Percentiles rank a stretch among this genome's conserved stretches.
phyloP scores from a whole-genome alignment of 2,797 vertebrate genomes.

The Rhinogobio ventralis region DNA sequence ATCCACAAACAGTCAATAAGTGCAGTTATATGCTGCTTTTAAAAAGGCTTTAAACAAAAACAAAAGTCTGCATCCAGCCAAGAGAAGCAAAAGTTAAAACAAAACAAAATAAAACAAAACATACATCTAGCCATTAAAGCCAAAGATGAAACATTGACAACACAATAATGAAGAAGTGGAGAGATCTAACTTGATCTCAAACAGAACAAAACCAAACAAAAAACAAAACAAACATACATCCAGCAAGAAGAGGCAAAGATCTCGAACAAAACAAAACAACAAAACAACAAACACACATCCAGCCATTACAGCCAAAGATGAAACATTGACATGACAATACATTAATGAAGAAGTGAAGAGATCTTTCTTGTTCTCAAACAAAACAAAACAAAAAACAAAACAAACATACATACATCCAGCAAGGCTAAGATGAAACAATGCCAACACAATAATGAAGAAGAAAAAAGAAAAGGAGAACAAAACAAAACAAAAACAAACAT shows the following conservation, averaged over 20 bases:
- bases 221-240: neutral
- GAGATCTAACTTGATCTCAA: neutral
- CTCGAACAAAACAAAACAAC: neutral
- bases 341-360: neutral
- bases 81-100: neutral
- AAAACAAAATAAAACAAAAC: neutral
- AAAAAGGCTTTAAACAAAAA: neutral
- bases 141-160: neutral
- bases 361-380: neutral
- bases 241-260: neutral
- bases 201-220: neutral
- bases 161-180: neutral
- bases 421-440: too few species aligned
- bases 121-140: neutral
- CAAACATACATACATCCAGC: neutral
- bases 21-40: neutral
- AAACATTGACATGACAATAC: neutral
- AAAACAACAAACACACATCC: neutral
- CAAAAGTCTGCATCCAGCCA: constrained; percentile 5
- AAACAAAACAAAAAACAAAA: neutral
- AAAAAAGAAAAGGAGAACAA: neutral
- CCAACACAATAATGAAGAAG: too few species aligned
- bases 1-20: neutral
- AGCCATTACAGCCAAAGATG: neutral
- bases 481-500: neutral